Evolutionary conservation across 2,888 invertebrate species (phyloP), one percentile per base, ranked within the genome.

Genomic region (Thecophora atra): DNA sequence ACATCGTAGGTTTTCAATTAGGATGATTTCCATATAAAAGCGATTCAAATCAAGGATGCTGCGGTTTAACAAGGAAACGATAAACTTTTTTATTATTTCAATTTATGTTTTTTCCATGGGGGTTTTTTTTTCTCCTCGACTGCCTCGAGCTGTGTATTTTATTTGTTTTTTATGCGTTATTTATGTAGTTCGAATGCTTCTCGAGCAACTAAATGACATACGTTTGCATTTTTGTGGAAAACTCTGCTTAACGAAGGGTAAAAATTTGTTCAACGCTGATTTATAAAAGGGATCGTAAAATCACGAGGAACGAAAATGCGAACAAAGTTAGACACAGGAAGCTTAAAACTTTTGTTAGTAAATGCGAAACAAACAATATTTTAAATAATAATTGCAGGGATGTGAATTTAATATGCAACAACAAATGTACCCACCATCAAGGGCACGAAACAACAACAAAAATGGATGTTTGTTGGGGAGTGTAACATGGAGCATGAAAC

Each of bases 351-450:
- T n/a, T n/a, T n/a, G n/a, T n/a, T n/a, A n/a, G n/a, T n/a, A n/a
- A n/a, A n/a, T n/a, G n/a, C 13, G 3, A 51, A 51, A n/a, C 5
- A 51, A 51, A 21, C 24, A 56, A 56, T 56, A 64, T 37, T 37
- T 37, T 37, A 37, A 37, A 47, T 65, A 24, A 65, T 65, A 65
- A 65, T 65, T 51, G 26, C n/a, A 65, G 47, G 65, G 51, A 65
- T 65, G 26, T 24, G n/a, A 51, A 51, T 17, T 47, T 47, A 47
- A 47, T 47, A 47, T n/a, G 51, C 37, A 2, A 37, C 65, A 65
- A 65, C 47, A 21, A 19, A 11, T 5, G 47, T 1, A 47, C 1
- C 15, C 11, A 11, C 13, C 37, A 37, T 37, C 37, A 37, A 37
- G 7, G 1, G 11, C 65, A 65, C 51, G 51, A 47, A 19, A 21